Evolutionary conservation across 1,140 invertebrate genomes (phyloP), one percentile per base, ranked within the genome.

Genomic region (Uloborus diversus): DNA sequence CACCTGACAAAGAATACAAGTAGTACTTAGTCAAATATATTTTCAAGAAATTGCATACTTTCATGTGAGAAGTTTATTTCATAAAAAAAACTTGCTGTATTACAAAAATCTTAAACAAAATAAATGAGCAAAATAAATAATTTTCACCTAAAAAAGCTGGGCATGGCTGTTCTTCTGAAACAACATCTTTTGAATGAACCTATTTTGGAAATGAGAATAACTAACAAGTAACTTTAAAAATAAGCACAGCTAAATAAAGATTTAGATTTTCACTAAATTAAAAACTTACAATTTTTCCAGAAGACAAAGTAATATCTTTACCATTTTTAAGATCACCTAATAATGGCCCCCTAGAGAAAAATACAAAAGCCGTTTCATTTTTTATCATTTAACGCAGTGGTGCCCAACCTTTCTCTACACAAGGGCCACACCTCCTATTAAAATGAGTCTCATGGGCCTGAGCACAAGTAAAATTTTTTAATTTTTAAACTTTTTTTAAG

Each of bases 261-360:
- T 91, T 81, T 92, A 84, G 0, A 96, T n/a, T n/a, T n/a, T 96
- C 80, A 88, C 88, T 61, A 9, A 35, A 61, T 20, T 5, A 27
- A 33, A 20, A 69, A 83, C 80, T 83, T 81, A 85, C 84, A 2
- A 93, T 80, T 7, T 85, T 91, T 3, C 96, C 96, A 88, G 95
- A 89, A 14, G 68, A 70, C 53, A 97, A 85, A 0, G 89, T 91
- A 1, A 98, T 87, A 85, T 95, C 91, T 81, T 92, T 85, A 0
- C 96, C 96, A 81, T 88, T 88, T 87, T 98, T 98, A 1, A 98
- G 87, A 84, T 91, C 86, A 0, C 94, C 94, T 3, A 97, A 87
- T 65, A 94, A 82, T 1, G 96, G 96, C 0, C 96, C 96, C 17
- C 79, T 81, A 20, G n/a, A n/a, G n/a, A n/a, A n/a, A n/a, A n/a